Evolutionary conservation across 2,888 invertebrate species (phyloP).

Genomic region (Tromatobia lineatoria): DNA sequence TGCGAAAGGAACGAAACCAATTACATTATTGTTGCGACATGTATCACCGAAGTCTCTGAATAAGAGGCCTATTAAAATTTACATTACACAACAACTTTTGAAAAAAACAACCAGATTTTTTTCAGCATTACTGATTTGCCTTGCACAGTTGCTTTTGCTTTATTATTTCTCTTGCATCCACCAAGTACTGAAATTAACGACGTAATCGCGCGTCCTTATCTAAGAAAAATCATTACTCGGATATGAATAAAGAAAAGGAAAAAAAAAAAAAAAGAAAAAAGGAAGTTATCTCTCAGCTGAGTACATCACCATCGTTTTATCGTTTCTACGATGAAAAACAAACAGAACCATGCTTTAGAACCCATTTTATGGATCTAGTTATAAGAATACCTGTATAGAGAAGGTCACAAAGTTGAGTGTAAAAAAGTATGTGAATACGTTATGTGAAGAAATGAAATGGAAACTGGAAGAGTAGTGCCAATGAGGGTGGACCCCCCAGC

Average conservation of each 20-base stretch:
- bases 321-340: constrained; percentile 41
- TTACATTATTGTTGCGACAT: constrained; percentile 31
- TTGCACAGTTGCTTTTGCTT: constrained; percentile 37
- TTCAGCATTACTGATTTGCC: constrained; percentile 54
- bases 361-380: constrained; percentile 73
- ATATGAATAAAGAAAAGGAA: constrained; percentile 48
- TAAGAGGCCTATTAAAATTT: constrained; percentile 33
- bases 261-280: constrained; percentile 45
- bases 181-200: constrained; percentile 18
- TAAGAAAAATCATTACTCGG: constrained; percentile 34
- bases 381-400: constrained; percentile 71
- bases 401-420: constrained; percentile 68
- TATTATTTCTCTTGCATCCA: constrained; percentile 27
- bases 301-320: constrained; percentile 33
- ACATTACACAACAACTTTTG: constrained; percentile 20
- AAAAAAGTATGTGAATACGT: constrained; percentile 69
- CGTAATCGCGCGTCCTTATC: constrained; percentile 39
- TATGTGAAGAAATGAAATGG: constrained; percentile 63
- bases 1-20: constrained; percentile 24
- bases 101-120: constrained; percentile 20
- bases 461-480: constrained; percentile 65
- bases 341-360: constrained; percentile 59
- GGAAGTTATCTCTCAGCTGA: constrained; percentile 30
- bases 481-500: constrained; percentile 74
- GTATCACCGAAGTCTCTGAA: constrained; percentile 36